phyloP scores from a whole-genome alignment of 2,888 invertebrate species.

The Papilio gigon region DNA sequence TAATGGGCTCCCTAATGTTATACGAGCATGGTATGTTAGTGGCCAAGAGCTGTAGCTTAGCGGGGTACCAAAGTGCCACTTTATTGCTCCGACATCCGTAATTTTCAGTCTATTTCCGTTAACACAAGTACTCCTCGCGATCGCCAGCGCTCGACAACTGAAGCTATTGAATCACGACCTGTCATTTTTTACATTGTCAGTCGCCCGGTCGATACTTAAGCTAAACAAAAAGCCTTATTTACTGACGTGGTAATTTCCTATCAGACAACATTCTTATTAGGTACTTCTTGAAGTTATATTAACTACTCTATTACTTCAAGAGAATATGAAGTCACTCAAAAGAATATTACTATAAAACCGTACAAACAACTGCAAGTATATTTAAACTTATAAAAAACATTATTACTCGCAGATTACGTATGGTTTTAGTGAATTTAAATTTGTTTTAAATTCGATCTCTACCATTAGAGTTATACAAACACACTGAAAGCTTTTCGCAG shows the following conservation, averaged over 20 bases:
- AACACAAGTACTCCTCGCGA: constrained; percentile 47
- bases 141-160: constrained; percentile 39
- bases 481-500: too few species aligned
- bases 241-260: neutral
- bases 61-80: constrained; percentile 44
- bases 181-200: constrained; percentile 29
- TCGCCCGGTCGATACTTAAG: neutral
- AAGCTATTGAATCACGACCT: constrained; percentile 22
- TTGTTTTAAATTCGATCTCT: too few species aligned
- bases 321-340: too few species aligned
- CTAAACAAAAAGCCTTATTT: constrained; percentile 1
- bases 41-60: constrained; percentile 7
- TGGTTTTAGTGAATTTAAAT: too few species aligned
- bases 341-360: too few species aligned
- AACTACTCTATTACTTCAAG: neutral
- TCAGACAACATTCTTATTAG: neutral
- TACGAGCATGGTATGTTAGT: constrained; percentile 32
- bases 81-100: constrained; percentile 64
- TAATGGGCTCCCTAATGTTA: constrained; percentile 5
- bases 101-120: constrained; percentile 55
- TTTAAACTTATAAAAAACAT: too few species aligned
- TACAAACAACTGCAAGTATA: too few species aligned
- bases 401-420: too few species aligned
- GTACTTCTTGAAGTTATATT: neutral
- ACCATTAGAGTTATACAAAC: too few species aligned